Evolutionary conservation across 2,113 vertebrate genomes (phyloP), one percentile per base, ranked within the genome.

Genomic region (Lagopus muta): DNA sequence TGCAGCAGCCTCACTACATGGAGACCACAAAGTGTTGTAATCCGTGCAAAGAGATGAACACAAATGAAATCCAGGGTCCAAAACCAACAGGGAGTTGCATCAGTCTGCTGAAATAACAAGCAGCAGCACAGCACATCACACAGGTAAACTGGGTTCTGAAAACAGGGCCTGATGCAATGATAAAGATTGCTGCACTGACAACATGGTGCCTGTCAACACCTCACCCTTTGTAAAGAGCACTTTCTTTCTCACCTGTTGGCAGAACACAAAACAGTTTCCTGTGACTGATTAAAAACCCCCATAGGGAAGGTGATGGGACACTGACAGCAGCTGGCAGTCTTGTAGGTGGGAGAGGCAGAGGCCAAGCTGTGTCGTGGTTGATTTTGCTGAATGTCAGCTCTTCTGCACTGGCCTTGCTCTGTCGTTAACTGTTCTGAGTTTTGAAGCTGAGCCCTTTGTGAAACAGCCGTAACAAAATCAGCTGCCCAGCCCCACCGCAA

Each of bases 1-100:
- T 75, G 84, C 89, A 86, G 3, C 12, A n/a, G 40, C 45, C 8
- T 21, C 2, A 1, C 43, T 11, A 1, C 32, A 1, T 0, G 14
- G 6, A 0, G 8, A 7, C 14, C 6, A 4, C 20, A 14, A 21
- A n/a, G 64, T 2, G 0, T 20, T 8, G 50, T 0, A n/a, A 7
- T 79, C 4, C 1, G 16, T 16, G 58, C 9, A 4, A 4, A 6
- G 64, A 27, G 52, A 40, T 6, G 11, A 93, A 16, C 50, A 0
- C 10, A 9, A 78, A 78, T 38, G 81, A 5, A 7, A 71, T 32
- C 1, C 0, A 25, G 45, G 0, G 1, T 28, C 7, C 65, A 87
- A 77, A 50, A 3, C 1, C 0, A 0, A n/a, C 61, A 10, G 52
- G 88, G 65, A 87, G 50, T 36, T 3, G 2, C 32, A 4, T 4